phyloP scores from a whole-genome alignment of 2,797 vertebrate genomes.

The Gymnoscopelus microlampas region DNA sequence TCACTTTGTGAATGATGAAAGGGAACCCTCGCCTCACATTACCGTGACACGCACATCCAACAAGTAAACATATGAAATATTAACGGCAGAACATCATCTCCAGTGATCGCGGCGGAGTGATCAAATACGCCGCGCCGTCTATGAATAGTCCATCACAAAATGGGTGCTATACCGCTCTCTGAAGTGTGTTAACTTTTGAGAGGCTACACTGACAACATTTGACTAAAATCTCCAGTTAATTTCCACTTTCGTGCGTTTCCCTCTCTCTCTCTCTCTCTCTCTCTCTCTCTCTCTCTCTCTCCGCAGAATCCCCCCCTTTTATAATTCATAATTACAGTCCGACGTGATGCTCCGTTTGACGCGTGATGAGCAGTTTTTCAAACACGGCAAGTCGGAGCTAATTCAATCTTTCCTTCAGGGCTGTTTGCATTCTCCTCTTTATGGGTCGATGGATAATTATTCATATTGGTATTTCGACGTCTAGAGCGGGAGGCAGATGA shows the following conservation, averaged over 20 bases:
- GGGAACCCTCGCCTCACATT: slow-evolving; percentile 62
- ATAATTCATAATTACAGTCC: slow-evolving; percentile 29
- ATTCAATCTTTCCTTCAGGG: slow-evolving; percentile 52
- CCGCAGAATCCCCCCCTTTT: slow-evolving; percentile 20
- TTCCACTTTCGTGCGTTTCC: slow-evolving; percentile 21
- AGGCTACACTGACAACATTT: neutral
- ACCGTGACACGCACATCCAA: slow-evolving; percentile 68
- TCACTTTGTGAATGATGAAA: slow-evolving; percentile 80
- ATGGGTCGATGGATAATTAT: slow-evolving; percentile 43
- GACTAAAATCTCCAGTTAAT: slow-evolving; percentile 4
- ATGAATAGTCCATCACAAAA: slow-evolving; percentile 27
- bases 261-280: neutral
- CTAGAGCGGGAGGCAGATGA: slow-evolving; percentile 4
- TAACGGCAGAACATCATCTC: slow-evolving; percentile 71
- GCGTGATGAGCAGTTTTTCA: slow-evolving; percentile 62
- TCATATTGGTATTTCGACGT: slow-evolving; percentile 21
- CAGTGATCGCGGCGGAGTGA: slow-evolving; percentile 55
- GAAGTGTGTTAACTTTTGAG: neutral
- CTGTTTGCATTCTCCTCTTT: slow-evolving; percentile 51
- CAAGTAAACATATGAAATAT: slow-evolving; percentile 79
- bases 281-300: slow-evolving; percentile 35
- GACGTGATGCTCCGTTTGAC: slow-evolving; percentile 43
- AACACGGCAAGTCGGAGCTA: slow-evolving; percentile 57
- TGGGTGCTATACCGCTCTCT: neutral
- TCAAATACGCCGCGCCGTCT: slow-evolving; percentile 37